phyloP scores from a whole-genome alignment of 2,888 invertebrate genomes.

The Agrochola circellaris region DNA sequence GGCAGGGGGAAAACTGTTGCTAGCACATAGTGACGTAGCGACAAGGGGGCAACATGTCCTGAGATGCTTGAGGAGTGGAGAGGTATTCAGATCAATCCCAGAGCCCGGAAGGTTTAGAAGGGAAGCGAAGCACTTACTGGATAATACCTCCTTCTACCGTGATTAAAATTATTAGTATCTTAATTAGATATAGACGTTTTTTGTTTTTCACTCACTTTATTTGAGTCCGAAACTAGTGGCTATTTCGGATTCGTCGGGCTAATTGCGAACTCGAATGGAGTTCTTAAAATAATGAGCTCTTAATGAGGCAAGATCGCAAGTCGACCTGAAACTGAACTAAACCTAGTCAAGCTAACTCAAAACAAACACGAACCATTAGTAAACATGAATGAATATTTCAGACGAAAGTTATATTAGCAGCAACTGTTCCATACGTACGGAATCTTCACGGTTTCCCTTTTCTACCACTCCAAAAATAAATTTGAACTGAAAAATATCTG shows the following conservation, averaged over 20 bases:
- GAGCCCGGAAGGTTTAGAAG: no score
- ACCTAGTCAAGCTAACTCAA: neutral
- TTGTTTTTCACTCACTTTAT: neutral
- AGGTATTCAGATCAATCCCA: no score
- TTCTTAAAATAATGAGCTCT: neutral
- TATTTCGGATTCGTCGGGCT: neutral
- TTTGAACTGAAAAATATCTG: constrained; percentile 1
- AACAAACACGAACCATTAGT: neutral
- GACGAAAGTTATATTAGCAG: neutral
- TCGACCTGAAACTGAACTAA: neutral
- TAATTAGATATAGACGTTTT: neutral
- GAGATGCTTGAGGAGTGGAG: no score
- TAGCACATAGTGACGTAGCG: no score
- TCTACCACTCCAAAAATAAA: neutral
- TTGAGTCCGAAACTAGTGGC: neutral
- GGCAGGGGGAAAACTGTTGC: no score
- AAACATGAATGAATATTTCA: neutral
- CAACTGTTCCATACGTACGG: neutral
- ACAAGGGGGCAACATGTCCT: no score
- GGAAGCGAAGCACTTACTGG: no score
- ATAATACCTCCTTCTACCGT: no score
- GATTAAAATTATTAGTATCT: no score
- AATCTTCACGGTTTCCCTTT: neutral
- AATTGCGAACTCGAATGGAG: neutral
- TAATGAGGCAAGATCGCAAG: neutral